Evolutionary conservation across 2,888 invertebrate species (phyloP).

Genomic region (Macaria notata): DNA sequence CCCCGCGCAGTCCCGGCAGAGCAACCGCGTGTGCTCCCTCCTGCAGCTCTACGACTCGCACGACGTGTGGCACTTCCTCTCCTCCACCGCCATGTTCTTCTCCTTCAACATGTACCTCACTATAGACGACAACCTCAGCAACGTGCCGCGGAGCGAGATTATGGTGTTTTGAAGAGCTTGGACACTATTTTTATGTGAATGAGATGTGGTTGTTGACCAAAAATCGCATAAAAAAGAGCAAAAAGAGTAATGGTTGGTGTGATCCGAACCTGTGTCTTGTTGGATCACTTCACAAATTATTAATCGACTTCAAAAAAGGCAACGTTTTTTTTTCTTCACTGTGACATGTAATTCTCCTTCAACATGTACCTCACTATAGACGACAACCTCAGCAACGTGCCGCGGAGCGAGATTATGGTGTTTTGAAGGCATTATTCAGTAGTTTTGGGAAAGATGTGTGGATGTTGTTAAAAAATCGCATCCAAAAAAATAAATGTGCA

Average conservation of each 20-base stretch:
- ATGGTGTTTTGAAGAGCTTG: constrained; percentile 56
- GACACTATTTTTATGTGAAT: no score
- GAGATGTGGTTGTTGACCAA: no score
- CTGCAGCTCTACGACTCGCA: constrained; percentile 91
- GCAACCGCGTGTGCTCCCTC: constrained; percentile 87
- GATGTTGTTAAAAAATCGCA: no score
- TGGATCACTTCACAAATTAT: no score
- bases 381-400: constrained; percentile 76
- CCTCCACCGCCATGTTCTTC: constrained; percentile 91
- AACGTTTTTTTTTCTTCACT: no score
- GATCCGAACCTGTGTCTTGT: no score
- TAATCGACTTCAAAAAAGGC: no score
- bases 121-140: constrained; percentile 85
- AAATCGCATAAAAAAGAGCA: no score
- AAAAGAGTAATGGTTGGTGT: no score
- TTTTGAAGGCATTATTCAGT: no score
- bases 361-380: constrained; percentile 92
- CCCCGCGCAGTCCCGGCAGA: constrained; percentile 89
- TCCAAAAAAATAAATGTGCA: no score
- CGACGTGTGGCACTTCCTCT: constrained; percentile 94
- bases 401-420: constrained; percentile 62
- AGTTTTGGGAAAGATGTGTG: no score
- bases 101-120: constrained; percentile 92
- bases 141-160: constrained; percentile 54
- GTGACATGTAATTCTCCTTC: constrained; percentile 93